Conservation (phyloP, 2,113 vertebrate genomes). For the Emydura subglobosa region DNA sequence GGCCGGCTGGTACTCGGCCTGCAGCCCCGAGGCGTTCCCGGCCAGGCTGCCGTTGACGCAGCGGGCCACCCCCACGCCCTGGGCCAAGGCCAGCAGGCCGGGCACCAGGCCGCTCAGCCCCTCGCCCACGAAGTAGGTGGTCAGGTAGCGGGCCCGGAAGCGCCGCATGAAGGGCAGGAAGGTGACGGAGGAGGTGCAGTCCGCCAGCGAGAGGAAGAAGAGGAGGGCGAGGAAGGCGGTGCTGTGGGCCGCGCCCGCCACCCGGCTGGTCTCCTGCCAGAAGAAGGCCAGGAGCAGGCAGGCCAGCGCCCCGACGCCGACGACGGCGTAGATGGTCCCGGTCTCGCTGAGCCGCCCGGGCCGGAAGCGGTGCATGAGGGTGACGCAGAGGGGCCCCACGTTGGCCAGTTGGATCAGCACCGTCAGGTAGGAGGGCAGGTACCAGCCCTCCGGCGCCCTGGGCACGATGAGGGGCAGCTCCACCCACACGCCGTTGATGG, state of each 20-base stretch:
- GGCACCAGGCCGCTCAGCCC: conserved; percentile 86
- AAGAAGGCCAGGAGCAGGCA: conserved; percentile 84
- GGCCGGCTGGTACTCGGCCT: conserved; percentile 75
- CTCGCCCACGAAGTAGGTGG: conserved; percentile 86
- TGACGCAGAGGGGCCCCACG: conserved; percentile 82
- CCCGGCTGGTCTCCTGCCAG: conserved; percentile 77
- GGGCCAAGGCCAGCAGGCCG: conserved; percentile 81
- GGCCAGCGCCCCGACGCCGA: conserved; percentile 74
- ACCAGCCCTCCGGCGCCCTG: conserved; percentile 85
- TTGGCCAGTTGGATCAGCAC: conserved; percentile 87
- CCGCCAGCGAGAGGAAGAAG: conserved; percentile 84
- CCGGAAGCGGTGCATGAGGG: conserved; percentile 80
- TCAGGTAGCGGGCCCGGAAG: conserved; percentile 79
- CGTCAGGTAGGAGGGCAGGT: conserved; percentile 86
- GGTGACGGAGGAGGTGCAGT: conserved; percentile 89
- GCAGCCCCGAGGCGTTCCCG: conserved; percentile 29
- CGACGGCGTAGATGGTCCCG: conserved; percentile 76
- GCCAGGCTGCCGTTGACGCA: conserved; percentile 72
- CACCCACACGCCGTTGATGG: conserved; percentile 88
- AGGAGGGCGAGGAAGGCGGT: conserved; percentile 79
- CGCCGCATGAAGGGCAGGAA: conserved; percentile 88
- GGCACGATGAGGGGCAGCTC: conserved; percentile 86
- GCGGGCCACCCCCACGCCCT: conserved; percentile 81
- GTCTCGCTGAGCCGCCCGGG: conserved; percentile 77
- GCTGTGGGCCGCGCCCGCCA: conserved; percentile 73